A percentile compares a stretch with the other conserved stretches of the same genome.
These are phyloP conservation scores for Leptonema lineaticorne DNA, from an alignment of 1,140 invertebrate species.

Conservation along the genomic window DNA sequence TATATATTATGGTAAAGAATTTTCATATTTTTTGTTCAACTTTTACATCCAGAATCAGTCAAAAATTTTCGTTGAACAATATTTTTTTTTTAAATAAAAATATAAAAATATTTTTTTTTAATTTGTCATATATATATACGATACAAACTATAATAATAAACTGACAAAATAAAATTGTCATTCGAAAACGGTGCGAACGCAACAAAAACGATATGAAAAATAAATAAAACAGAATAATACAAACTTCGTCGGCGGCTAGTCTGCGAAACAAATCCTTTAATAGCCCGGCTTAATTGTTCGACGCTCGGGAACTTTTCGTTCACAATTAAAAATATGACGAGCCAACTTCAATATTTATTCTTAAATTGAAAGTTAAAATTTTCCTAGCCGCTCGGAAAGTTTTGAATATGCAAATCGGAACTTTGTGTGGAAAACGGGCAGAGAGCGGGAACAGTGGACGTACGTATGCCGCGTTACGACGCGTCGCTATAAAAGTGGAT, in stretches of 20 bases:
- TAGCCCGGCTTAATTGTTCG: constrained; percentile 12
- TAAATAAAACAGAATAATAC: background rate
- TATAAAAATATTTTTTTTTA: too few relatives aligned
- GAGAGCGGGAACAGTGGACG: too few relatives aligned
- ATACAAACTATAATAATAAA: too few relatives aligned
- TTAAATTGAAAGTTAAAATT: constrained; percentile 7
- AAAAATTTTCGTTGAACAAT: too few relatives aligned
- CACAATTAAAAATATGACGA: constrained; percentile 17
- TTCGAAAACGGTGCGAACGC: too few relatives aligned
- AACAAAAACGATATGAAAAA: background rate
- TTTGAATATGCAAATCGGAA: constrained; percentile 16
- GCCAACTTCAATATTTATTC: constrained; percentile 5
- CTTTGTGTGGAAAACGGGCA: background rate
- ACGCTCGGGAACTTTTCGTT: background rate
- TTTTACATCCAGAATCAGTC: too few relatives aligned
- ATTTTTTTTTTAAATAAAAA: too few relatives aligned
- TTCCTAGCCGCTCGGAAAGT: background rate
- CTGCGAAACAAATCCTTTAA: constrained; percentile 4
- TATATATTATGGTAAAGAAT: too few relatives aligned
- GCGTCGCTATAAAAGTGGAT: too few relatives aligned
- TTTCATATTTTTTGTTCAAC: too few relatives aligned
- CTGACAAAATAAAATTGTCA: too few relatives aligned
- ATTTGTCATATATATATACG: too few relatives aligned
- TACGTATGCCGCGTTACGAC: background rate
- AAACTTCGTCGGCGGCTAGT: background rate